Percentiles rank a stretch among this genome's conserved stretches.
phyloP scores from a whole-genome alignment of 1,140 invertebrate species.

The Arion vulgaris region DNA sequence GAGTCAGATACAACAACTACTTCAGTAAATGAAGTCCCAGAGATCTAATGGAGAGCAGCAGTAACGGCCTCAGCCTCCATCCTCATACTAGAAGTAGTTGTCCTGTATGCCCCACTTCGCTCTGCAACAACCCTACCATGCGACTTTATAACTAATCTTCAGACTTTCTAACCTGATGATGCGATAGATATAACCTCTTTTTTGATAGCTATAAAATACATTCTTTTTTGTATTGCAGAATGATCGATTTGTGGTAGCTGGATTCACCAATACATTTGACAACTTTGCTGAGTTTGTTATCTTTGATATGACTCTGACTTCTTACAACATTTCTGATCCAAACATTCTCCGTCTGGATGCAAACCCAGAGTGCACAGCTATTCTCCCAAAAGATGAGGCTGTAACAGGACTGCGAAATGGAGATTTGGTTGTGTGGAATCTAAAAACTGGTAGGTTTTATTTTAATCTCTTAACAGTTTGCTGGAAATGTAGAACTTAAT shows the following conservation, averaged over 20 bases:
- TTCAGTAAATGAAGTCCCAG: no score
- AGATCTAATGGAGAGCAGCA: no score
- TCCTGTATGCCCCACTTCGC: no score
- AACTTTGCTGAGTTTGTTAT: conserved; percentile 70
- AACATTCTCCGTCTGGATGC: conserved; percentile 68
- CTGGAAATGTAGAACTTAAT: no score
- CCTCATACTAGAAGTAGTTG: no score
- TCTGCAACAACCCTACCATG: no score
- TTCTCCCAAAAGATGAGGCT: conserved; percentile 69
- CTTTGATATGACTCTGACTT: conserved; percentile 69
- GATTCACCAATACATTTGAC: conserved; percentile 70
- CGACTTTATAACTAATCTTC: no score
- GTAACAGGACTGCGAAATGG: conserved; percentile 71
- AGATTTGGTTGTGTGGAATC: conserved; percentile 70
- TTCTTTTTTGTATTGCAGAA: conserved; percentile 44
- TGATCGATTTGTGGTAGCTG: conserved; percentile 67
- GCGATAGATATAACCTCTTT: no score
- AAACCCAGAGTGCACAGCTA: conserved; percentile 66
- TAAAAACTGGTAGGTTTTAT: conserved; percentile 57
- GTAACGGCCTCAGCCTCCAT: no score
- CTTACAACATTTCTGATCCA: conserved; percentile 62
- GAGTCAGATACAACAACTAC: no score
- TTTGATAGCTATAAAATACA: no score
- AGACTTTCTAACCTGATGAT: no score
- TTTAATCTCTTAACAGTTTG: background rate